Conservation (phyloP, 2,113 vertebrate species). For the Ictalurus punctatus region DNA sequence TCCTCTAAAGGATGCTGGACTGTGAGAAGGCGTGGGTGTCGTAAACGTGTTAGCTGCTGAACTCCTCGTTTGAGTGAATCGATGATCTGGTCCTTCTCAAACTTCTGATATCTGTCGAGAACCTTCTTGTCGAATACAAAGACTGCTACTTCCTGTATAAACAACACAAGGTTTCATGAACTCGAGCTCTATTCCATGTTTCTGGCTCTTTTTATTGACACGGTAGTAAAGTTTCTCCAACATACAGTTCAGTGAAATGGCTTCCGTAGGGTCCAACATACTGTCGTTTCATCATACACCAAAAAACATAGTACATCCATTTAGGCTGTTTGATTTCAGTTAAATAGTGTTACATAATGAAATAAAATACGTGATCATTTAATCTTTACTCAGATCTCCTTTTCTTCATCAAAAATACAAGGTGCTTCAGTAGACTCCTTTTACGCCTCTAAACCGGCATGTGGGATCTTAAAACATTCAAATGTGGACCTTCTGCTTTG, state of each 20-base stretch:
- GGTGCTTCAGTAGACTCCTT: not conserved
- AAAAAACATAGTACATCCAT: not conserved
- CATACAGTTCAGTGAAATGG: not conserved
- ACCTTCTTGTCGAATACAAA: constrained; percentile 99
- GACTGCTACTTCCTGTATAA: constrained; percentile 90
- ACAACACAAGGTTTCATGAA: not conserved
- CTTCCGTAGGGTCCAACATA: not conserved
- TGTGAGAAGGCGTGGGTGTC: constrained; percentile 93
- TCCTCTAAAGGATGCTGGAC: constrained; percentile 98
- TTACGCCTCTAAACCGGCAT: not conserved
- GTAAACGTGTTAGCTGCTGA: constrained; percentile 91
- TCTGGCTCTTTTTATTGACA: not conserved
- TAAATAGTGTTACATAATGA: not conserved
- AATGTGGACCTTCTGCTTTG: not conserved
- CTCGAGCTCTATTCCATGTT: not conserved
- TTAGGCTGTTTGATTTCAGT: not conserved
- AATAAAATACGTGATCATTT: not conserved
- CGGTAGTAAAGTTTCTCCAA: not conserved
- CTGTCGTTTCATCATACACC: not conserved
- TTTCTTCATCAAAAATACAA: not conserved
- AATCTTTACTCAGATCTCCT: not conserved
- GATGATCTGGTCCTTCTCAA: constrained; percentile 96
- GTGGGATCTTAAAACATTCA: not conserved
- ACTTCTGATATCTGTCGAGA: constrained; percentile 95
- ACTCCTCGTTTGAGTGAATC: constrained; percentile 93